Evolutionary conservation across 2,888 invertebrate genomes (phyloP).

Genomic region (Elmis aenea): DNA sequence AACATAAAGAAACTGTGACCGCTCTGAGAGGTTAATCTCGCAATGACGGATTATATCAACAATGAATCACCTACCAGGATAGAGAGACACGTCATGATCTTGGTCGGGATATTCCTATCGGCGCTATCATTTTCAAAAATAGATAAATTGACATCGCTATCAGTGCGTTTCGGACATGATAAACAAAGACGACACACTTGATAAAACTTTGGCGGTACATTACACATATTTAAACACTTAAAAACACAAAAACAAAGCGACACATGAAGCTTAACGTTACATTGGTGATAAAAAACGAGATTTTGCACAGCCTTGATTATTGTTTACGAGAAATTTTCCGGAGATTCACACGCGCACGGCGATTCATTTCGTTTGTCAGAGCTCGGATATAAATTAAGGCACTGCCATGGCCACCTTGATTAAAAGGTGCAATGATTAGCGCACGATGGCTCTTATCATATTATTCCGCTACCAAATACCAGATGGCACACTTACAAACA

Average conservation of each 20-base stretch:
- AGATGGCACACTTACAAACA: not conserved
- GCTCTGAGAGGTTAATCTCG: constrained; percentile 28
- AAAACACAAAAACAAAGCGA: constrained; percentile 42
- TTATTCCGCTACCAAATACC: not conserved
- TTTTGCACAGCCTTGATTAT: constrained; percentile 42
- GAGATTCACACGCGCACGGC: constrained; percentile 35
- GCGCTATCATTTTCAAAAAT: constrained; percentile 72
- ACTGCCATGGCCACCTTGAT: constrained; percentile 46
- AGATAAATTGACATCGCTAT: constrained; percentile 69
- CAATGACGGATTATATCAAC: constrained; percentile 17
- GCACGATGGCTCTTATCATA: constrained; percentile 17
- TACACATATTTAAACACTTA: constrained; percentile 46
- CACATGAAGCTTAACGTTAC: constrained; percentile 36
- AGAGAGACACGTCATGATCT: constrained; percentile 73
- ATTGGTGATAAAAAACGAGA: constrained; percentile 39
- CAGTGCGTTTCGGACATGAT: constrained; percentile 59
- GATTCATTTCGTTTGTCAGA: constrained; percentile 39
- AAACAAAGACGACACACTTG: constrained; percentile 92
- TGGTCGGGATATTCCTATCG: constrained; percentile 54
- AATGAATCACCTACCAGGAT: constrained; percentile 64
- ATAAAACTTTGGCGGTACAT: constrained; percentile 88
- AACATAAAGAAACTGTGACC: constrained; percentile 13
- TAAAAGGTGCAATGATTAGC: constrained; percentile 42
- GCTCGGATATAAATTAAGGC: constrained; percentile 44
- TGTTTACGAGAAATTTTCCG: constrained; percentile 34